phyloP scores from a whole-genome alignment of 2,888 invertebrate species.

The Hirtodrosophila cameraria region DNA sequence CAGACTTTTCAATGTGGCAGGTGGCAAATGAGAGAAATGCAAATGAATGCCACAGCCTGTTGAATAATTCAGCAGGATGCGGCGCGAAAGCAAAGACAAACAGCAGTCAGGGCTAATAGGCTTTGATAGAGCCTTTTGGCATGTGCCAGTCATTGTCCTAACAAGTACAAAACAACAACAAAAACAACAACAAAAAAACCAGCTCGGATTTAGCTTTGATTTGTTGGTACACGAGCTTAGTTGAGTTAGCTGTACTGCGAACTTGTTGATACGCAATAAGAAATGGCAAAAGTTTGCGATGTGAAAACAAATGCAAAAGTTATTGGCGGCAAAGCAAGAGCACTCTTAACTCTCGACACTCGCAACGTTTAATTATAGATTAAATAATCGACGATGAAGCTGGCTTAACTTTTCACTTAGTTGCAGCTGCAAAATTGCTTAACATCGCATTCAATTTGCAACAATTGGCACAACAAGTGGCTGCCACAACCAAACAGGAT shows the following conservation, averaged over 20 bases:
- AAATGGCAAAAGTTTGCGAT: constrained; percentile 3
- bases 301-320: constrained; percentile 3
- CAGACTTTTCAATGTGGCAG: constrained; percentile 22
- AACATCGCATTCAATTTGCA: neutral
- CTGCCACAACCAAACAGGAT: constrained; percentile 1
- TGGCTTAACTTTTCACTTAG: neutral
- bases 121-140: constrained; percentile 67
- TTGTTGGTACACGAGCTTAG: constrained; percentile 46
- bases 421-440: neutral
- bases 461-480: constrained; percentile 26
- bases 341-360: no score
- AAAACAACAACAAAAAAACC: no score
- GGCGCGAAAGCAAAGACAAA: constrained; percentile 49
- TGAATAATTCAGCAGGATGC: constrained; percentile 75
- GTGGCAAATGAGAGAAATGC: constrained; percentile 56
- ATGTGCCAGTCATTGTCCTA: constrained; percentile 58
- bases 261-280: constrained; percentile 2
- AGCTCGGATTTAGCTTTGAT: constrained; percentile 42
- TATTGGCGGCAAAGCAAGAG: neutral
- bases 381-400: neutral
- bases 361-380: constrained; percentile 10
- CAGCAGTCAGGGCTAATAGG: constrained; percentile 59
- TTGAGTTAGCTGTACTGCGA: constrained; percentile 23
- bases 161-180: no score
- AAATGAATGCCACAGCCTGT: constrained; percentile 46